Conservation (phyloP, 2,888 invertebrate species). For the Agapostemon virescens region DNA sequence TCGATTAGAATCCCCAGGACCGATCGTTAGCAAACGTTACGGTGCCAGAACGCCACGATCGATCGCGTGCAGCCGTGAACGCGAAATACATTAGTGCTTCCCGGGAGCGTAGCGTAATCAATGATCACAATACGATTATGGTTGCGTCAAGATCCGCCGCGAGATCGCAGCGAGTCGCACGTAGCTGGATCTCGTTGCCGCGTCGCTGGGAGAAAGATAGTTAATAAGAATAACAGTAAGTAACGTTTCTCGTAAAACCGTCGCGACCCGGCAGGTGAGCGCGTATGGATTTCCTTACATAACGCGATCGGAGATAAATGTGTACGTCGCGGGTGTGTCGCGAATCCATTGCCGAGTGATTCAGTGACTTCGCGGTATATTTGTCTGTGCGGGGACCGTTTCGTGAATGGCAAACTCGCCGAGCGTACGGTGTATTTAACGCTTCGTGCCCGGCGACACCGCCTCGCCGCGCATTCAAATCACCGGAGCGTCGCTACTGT, state of each 20-base stretch:
- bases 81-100: conserved; percentile 20
- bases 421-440: neutral
- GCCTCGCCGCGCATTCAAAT: conserved; percentile 5
- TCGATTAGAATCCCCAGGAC: conserved; percentile 25
- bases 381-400: conserved; percentile 2
- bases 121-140: conserved; percentile 49
- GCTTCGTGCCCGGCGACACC: neutral
- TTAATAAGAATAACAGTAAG: conserved; percentile 67
- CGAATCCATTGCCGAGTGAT: conserved; percentile 33
- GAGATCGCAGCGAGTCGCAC: conserved; percentile 37
- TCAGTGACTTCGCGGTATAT: conserved; percentile 9
- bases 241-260: conserved; percentile 57
- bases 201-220: conserved; percentile 41
- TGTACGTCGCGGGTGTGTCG: conserved; percentile 47
- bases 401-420: conserved; percentile 3
- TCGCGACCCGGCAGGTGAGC: conserved; percentile 49
- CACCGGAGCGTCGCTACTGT: neutral
- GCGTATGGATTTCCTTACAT: conserved; percentile 61
- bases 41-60: neutral
- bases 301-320: conserved; percentile 50
- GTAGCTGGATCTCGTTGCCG: conserved; percentile 50
- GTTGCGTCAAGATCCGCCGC: conserved; percentile 47
- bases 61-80: conserved; percentile 8
- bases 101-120: conserved; percentile 31
- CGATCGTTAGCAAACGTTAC: conserved; percentile 22